phyloP scores from a whole-genome alignment of 2,113 vertebrate genomes.

The Corythornis cristatus region DNA sequence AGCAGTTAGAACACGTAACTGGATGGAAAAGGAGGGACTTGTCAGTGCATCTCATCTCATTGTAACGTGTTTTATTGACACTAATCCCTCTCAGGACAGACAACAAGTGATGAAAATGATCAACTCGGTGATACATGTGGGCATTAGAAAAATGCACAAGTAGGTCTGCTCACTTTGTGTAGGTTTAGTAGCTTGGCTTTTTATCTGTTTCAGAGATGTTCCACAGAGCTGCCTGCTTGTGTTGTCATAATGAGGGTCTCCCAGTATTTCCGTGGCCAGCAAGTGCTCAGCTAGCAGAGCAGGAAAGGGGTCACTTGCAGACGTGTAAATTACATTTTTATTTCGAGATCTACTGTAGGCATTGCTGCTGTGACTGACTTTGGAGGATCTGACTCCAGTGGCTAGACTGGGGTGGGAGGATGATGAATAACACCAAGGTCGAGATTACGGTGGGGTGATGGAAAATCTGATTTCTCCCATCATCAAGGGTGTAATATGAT shows the following conservation, averaged over 20 bases:
- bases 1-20: neutral
- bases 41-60: neutral
- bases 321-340: neutral
- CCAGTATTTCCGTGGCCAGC: neutral
- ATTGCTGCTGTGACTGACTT: neutral
- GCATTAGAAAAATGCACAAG: slow-evolving; percentile 27
- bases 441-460: slow-evolving; percentile 30
- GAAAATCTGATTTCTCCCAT: slow-evolving; percentile 53
- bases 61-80: neutral
- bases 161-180: slow-evolving; percentile 16
- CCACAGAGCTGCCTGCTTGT: neutral
- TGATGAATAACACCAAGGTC: slow-evolving; percentile 38
- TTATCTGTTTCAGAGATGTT: slow-evolving; percentile 32
- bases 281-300: neutral
- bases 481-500: neutral
- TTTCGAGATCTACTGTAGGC: neutral
- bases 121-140: neutral
- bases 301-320: neutral
- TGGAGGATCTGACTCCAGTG: slow-evolving; percentile 15
- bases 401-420: slow-evolving; percentile 5
- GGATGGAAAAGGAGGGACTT: neutral
- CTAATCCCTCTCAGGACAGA: neutral
- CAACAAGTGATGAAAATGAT: slow-evolving; percentile 17
- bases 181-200: slow-evolving; percentile 13
- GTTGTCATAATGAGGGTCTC: neutral